These are phyloP conservation scores for Chymomyza procnemis DNA, from an alignment of 2,888 invertebrate genomes.

Conservation along the genomic window DNA sequence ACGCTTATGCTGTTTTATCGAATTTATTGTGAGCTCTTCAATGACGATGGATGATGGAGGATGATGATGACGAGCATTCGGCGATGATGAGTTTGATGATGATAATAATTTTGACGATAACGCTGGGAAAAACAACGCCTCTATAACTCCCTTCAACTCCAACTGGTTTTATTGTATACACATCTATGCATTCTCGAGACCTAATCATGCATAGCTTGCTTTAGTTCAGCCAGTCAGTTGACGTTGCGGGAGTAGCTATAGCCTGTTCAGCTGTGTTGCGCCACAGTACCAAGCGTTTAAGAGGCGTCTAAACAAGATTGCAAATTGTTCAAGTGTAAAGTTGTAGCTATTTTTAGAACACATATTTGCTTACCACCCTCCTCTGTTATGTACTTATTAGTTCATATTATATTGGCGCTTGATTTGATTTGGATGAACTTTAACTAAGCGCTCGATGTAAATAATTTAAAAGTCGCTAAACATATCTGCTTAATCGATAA, in stretches of 20 bases:
- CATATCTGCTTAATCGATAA: constrained; percentile 3
- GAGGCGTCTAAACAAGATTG: constrained; percentile 52
- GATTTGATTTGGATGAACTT: constrained; percentile 25
- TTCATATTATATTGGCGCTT: neutral
- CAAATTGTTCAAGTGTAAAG: constrained; percentile 53
- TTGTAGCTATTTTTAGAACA: constrained; percentile 31
- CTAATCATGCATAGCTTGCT: constrained; percentile 59
- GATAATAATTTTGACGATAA: too few relatives aligned
- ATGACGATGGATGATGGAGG: neutral
- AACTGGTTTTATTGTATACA: constrained; percentile 14
- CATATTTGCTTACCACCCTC: neutral
- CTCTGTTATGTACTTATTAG: neutral
- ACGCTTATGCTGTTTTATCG: constrained; percentile 64
- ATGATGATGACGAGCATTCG: too few relatives aligned
- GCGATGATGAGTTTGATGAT: too few relatives aligned
- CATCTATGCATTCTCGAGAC: constrained; percentile 22
- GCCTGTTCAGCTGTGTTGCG: neutral
- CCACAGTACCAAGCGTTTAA: constrained; percentile 34
- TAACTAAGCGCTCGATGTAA: constrained; percentile 4
- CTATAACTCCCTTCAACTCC: neutral
- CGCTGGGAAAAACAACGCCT: too few relatives aligned
- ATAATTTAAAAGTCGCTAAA: constrained; percentile 7
- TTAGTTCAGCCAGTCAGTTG: neutral
- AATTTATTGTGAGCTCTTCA: constrained; percentile 38
- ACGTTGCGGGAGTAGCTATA: neutral